A percentile compares a stretch with the other conserved stretches of the same genome.
Conservation (phyloP, 1,140 invertebrate species). For the Drosophila pseudoananassae region DNA sequence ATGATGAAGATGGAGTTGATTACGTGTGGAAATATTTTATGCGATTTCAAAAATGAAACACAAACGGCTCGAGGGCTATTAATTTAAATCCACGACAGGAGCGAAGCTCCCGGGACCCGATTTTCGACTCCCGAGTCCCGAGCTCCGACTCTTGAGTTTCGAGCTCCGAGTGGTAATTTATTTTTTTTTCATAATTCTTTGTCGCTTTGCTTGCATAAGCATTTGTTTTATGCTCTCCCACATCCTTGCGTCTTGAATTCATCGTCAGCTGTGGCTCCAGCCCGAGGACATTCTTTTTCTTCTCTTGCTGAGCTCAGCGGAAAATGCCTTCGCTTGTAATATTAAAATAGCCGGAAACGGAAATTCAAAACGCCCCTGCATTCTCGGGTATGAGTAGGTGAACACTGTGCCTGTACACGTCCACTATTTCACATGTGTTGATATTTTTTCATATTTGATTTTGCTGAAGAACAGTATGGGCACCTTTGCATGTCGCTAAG, state of each 20-base stretch:
- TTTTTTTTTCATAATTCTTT: constrained; percentile 58
- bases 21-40: constrained; percentile 49
- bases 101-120: constrained; percentile 20
- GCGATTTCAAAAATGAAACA: constrained; percentile 69
- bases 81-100: constrained; percentile 66
- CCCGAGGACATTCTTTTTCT: constrained; percentile 11
- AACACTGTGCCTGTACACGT: neutral
- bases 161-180: constrained; percentile 25
- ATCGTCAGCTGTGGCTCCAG: constrained; percentile 18
- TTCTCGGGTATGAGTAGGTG: constrained; percentile 28
- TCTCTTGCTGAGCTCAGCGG: constrained; percentile 57
- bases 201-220: constrained; percentile 66
- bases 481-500: constrained; percentile 68
- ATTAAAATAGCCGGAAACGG: constrained; percentile 80
- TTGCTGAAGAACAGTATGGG: constrained; percentile 15
- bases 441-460: constrained; percentile 68
- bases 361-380: constrained; percentile 77
- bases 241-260: constrained; percentile 11
- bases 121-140: neutral
- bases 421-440: constrained; percentile 9
- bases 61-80: constrained; percentile 70
- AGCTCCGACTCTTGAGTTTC: neutral
- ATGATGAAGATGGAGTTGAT: constrained; percentile 20
- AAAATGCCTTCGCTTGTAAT: constrained; percentile 79
- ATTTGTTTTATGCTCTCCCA: constrained; percentile 38